phyloP scores from a whole-genome alignment of 1,140 invertebrate species.

The Drosophila carrolli region DNA sequence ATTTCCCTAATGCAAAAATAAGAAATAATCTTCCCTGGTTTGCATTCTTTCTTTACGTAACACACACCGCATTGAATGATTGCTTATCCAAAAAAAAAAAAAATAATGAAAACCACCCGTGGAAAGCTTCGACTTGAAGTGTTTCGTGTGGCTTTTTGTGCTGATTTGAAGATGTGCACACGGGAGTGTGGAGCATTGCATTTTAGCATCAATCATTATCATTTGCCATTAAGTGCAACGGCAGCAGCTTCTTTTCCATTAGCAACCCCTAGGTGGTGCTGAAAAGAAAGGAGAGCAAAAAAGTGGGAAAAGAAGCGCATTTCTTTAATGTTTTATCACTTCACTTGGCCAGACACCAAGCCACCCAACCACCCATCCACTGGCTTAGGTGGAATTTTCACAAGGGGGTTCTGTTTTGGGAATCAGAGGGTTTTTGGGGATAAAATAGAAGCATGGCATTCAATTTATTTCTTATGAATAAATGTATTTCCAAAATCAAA shows the following conservation, averaged over 20 bases:
- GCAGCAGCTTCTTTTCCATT: constrained; percentile 55
- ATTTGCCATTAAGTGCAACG: constrained; percentile 78
- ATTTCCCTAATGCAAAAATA: constrained; percentile 58
- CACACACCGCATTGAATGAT: constrained; percentile 68
- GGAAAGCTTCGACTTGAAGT: constrained; percentile 19
- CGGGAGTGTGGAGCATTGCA: constrained; percentile 33
- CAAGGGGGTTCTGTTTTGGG: background rate
- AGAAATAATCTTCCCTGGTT: background rate
- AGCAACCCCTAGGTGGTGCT: constrained; percentile 72
- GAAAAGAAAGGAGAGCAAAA: background rate
- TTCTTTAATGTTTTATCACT: constrained; percentile 81
- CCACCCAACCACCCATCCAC: background rate
- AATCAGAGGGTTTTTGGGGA: background rate
- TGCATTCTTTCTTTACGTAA: background rate
- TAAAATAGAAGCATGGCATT: background rate
- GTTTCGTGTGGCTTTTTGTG: constrained; percentile 41
- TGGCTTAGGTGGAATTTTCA: background rate
- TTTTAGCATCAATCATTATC: constrained; percentile 76
- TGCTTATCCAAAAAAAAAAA: constrained; percentile 48
- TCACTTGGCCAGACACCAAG: constrained; percentile 54
- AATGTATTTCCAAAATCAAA: too few species aligned
- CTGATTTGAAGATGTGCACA: constrained; percentile 14
- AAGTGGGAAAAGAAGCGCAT: constrained; percentile 28
- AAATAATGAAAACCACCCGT: background rate
- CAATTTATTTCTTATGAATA: too few species aligned